Evolutionary conservation across 92 coral and sea anemone species (phyloP).

Genomic region (Actinernus sp.): DNA sequence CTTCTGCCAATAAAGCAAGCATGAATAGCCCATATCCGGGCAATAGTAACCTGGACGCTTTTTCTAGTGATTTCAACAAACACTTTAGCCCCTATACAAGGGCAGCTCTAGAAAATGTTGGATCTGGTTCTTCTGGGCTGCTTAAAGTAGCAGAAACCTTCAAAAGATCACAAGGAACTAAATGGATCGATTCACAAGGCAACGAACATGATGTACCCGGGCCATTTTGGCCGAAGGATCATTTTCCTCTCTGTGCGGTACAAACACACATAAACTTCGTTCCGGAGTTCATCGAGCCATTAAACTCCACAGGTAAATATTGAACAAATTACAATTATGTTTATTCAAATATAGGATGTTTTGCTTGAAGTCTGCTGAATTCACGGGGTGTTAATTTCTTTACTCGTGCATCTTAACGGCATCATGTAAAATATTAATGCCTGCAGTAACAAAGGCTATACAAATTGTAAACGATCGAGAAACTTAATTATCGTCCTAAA

Average conservation of each 20-base stretch:
- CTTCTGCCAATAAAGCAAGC: no score
- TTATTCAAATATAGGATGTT: no score
- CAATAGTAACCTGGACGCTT: slow-evolving; percentile 60
- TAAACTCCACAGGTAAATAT: slow-evolving; percentile 83
- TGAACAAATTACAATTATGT: neutral
- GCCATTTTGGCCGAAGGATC: slow-evolving; percentile 95
- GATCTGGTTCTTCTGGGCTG: neutral
- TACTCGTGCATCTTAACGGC: no score
- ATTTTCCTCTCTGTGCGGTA: slow-evolving; percentile 74
- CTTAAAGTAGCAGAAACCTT: slow-evolving; percentile 14
- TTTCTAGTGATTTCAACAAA: slow-evolving; percentile 62
- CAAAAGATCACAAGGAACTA: slow-evolving; percentile 56
- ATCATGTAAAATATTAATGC: no score
- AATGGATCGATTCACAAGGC: slow-evolving; percentile 77
- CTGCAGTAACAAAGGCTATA: no score
- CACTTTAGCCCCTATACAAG: slow-evolving; percentile 69
- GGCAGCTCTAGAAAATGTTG: slow-evolving; percentile 69
- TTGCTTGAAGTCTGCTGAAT: no score
- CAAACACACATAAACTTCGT: slow-evolving; percentile 72
- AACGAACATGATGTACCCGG: slow-evolving; percentile 69
- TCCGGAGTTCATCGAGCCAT: slow-evolving; percentile 79
- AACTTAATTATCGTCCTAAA: no score
- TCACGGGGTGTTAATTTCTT: no score
- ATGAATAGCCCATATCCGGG: neutral
- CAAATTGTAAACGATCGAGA: no score